Percentiles rank a stretch among this genome's conserved stretches.
Evolutionary conservation across 2,113 vertebrate species (phyloP).

Genomic region (Nymphicus hollandicus): DNA sequence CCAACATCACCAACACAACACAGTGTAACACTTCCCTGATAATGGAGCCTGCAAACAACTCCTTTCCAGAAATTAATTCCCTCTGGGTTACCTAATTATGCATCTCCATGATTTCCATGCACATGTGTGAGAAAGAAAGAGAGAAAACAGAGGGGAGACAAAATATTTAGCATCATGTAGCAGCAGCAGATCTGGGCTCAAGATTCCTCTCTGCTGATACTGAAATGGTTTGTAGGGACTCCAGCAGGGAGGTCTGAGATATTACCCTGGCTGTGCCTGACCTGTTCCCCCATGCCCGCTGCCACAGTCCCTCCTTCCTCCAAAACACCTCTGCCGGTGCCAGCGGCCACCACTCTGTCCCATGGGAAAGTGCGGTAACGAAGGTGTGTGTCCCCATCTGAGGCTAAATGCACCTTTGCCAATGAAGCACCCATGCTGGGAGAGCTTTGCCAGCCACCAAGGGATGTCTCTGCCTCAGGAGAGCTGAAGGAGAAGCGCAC

Average conservation of each 20-base stretch:
- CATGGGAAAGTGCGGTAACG: rapidly evolving
- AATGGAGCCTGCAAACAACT: background rate
- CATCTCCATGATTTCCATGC: background rate
- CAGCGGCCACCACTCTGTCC: background rate
- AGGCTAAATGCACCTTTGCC: background rate
- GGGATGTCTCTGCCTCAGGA: background rate
- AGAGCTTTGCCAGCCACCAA: background rate
- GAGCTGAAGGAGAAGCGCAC: background rate
- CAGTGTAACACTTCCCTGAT: background rate
- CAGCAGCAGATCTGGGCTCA: background rate
- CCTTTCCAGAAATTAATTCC: background rate
- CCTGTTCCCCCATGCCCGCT: background rate
- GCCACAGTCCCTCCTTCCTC: background rate
- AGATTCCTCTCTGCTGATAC: background rate
- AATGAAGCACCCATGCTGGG: rapidly evolving
- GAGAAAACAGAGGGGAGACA: background rate
- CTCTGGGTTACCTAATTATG: background rate
- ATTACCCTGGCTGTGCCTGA: too few relatives aligned
- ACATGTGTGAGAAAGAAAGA: background rate
- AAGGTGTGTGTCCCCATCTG: background rate
- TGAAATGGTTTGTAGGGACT: background rate
- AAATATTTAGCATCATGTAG: background rate
- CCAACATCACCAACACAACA: background rate
- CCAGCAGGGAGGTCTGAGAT: background rate
- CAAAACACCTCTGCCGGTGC: background rate